These are phyloP conservation scores for Danionella cerebrum DNA, from an alignment of 2,113 vertebrate species.

Conservation along the genomic window DNA sequence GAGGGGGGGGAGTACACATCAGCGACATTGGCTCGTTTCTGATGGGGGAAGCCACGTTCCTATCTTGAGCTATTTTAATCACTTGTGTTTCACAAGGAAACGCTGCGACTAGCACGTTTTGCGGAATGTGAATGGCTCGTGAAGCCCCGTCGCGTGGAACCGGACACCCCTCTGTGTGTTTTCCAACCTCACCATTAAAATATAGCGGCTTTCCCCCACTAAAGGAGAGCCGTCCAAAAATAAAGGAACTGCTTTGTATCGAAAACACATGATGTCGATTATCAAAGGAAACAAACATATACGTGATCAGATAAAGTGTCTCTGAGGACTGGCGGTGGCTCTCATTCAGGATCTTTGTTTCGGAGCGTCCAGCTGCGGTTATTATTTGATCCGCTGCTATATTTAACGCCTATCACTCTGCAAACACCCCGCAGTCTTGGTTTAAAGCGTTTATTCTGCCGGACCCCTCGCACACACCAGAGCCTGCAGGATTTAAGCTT, in stretches of 20 bases:
- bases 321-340: neutral
- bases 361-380: neutral
- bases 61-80: neutral
- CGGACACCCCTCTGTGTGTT: conserved; percentile 1
- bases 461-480: conserved; percentile 1
- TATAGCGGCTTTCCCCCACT: neutral
- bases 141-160: neutral
- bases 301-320: neutral
- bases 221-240: neutral
- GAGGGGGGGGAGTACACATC: conserved; percentile 33
- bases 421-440: neutral
- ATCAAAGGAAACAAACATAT: neutral
- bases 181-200: conserved; percentile 3
- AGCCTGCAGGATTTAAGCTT: neutral
- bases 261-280: neutral
- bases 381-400: conserved; percentile 27
- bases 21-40: neutral
- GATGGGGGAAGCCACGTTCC: neutral
- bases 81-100: neutral
- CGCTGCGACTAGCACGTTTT: neutral
- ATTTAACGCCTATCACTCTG: conserved; percentile 4
- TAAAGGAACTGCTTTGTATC: neutral
- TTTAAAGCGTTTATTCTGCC: neutral
- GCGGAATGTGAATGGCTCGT: neutral
- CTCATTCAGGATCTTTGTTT: neutral